Evolutionary conservation across 92 coral and sea anemone species (phyloP).

Genomic region (Porites cylindrica): DNA sequence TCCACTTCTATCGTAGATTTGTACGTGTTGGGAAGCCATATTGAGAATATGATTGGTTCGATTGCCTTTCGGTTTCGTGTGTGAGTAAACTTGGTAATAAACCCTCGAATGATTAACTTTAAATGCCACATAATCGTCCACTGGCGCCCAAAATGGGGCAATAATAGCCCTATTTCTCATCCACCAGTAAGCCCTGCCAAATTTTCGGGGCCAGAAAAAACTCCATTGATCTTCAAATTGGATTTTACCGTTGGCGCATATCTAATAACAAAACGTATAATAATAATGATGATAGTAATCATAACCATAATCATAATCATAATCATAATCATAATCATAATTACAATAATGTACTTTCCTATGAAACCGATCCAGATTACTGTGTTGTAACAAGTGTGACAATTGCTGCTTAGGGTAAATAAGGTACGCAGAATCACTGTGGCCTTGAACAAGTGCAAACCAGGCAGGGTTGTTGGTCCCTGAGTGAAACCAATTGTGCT

Average conservation of each 20-base stretch:
- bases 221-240: conserved; percentile 6
- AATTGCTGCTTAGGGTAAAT: no score
- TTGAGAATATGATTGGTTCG: background rate
- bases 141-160: conserved; percentile 46
- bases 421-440: no score
- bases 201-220: conserved; percentile 44
- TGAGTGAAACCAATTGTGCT: no score
- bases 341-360: background rate
- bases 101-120: background rate
- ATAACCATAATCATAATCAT: no score
- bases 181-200: conserved; percentile 49
- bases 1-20: background rate
- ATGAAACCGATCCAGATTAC: background rate
- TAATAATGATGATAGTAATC: no score
- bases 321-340: no score
- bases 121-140: conserved; percentile 16
- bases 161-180: conserved; percentile 12
- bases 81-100: background rate
- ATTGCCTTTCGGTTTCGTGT: background rate
- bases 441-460: no score
- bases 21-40: background rate
- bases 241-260: conserved; percentile 13
- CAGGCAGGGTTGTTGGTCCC: no score
- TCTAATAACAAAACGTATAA: background rate
- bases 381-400: background rate